Evolutionary conservation across 2,797 vertebrate species (phyloP).

Genomic region (Saxicola maurus): DNA sequence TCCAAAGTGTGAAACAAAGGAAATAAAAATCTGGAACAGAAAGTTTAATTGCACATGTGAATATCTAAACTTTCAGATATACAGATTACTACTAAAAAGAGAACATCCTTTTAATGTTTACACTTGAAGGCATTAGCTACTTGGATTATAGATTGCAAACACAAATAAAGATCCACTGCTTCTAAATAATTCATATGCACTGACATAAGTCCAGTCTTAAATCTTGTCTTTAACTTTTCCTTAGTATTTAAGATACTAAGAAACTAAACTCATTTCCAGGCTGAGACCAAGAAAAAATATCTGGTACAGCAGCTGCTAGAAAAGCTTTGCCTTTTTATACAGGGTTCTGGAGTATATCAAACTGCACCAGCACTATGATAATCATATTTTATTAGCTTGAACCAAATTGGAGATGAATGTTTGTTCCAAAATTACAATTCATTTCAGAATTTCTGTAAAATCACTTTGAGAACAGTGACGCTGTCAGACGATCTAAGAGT

Average conservation of each 20-base stretch:
- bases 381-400: not conserved
- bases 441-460: not conserved
- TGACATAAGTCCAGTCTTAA: not conserved
- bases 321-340: not conserved
- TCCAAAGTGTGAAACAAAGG: not conserved
- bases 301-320: not conserved
- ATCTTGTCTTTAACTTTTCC: not conserved
- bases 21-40: not conserved
- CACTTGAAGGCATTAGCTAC: not conserved
- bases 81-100: not conserved
- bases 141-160: not conserved
- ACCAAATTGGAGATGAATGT: not conserved
- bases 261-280: not conserved
- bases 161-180: not conserved
- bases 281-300: not conserved
- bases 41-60: not conserved
- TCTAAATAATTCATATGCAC: not conserved
- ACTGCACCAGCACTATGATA: not conserved
- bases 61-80: not conserved
- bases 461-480: not conserved
- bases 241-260: not conserved
- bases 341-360: constrained; percentile 9
- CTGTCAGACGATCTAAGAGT: not conserved
- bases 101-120: not conserved
- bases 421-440: not conserved